phyloP scores from a whole-genome alignment of 2,888 invertebrate genomes.

The Sipunculus nudus region DNA sequence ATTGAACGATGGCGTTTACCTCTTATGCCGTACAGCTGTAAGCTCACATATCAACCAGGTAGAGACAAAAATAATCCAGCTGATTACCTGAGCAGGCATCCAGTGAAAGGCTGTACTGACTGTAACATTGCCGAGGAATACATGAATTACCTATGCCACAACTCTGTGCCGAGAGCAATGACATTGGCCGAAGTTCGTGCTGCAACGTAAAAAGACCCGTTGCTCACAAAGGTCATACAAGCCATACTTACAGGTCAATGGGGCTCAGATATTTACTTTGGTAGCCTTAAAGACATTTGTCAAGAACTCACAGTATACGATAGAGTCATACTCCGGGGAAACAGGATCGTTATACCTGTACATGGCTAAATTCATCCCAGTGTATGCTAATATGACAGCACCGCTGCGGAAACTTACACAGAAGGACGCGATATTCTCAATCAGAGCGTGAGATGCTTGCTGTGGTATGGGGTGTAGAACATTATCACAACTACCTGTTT shows the following conservation, averaged over 20 bases:
- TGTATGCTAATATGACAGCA: constrained; percentile 35
- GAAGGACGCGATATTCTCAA: constrained; percentile 21
- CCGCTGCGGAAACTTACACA: constrained; percentile 40
- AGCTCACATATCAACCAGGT: constrained; percentile 31
- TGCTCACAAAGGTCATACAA: not conserved
- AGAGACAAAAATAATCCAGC: constrained; percentile 37
- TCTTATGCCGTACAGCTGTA: constrained; percentile 34
- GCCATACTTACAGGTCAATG: too few species aligned
- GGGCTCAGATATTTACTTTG: too few species aligned
- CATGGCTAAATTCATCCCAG: constrained; percentile 39
- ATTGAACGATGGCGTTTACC: constrained; percentile 41
- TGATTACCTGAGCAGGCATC: constrained; percentile 41
- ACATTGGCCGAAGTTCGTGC: constrained; percentile 4
- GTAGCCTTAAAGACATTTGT: too few species aligned
- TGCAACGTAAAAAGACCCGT: constrained; percentile 1
- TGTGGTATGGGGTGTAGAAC: constrained; percentile 4
- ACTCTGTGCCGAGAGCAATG: constrained; percentile 19
- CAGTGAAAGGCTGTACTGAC: constrained; percentile 4
- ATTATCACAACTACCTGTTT: constrained; percentile 2
- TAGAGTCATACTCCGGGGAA: not conserved
- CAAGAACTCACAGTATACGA: constrained; percentile 1
- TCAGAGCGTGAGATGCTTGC: constrained; percentile 9
- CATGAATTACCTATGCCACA: constrained; percentile 21
- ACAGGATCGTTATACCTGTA: too few species aligned
- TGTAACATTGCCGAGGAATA: constrained; percentile 24